Base-by-base conservation (phyloP, 2,888 invertebrate species). In the Drosophila anomalata region DNA sequence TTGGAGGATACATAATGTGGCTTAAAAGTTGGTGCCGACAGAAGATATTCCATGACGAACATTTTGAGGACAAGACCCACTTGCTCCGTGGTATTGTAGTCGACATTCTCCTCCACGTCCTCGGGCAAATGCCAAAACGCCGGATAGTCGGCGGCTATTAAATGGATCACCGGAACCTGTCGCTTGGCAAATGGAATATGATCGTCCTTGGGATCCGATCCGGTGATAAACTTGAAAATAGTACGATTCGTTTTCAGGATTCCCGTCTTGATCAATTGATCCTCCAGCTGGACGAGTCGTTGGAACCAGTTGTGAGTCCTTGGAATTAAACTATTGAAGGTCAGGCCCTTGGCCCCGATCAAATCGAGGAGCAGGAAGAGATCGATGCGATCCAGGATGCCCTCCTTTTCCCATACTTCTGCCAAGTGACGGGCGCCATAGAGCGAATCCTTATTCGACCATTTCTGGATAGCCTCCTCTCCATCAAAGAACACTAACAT, bases 401-500 rank as follows among this genome's bases (percentile, higher is more conserved):
- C 2, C 0, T 85, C 92, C 0, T 91, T 90, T 8, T 95, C 93
- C 96, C 96, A 96, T 81, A 94, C 93, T 59, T 93, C 86, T 0
- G 98, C 99, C 62, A 99, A 93, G 92, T 98, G 96, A 73, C 96
- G 93, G 0, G 99, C 95, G 0, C 99, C 99, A 88, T 99, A 99
- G 20, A 98, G 94, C 0, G 98, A 99, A 92, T 99, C 99, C 0
- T 92, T 94, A 0, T 94, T 94, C 0, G 95, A 94, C 99, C 99
- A 99, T 22, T 94, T 90, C 2, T 94, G 90, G 90, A 99, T 98
- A 0, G 99, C 99, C 92, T 99, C 99, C 91, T 99, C 99, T 0
- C 99, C 99, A 89, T 99, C 99, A 88, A 99, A 97, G 93, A 99
- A 99, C 79, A 99, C 92, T 73, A 99, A 94, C 94, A 97, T 97